A percentile compares a stretch with the other conserved stretches of the same genome.
These are phyloP conservation scores for Megalopta genalis DNA, from an alignment of 1,140 invertebrate genomes.

Conservation along the genomic window DNA sequence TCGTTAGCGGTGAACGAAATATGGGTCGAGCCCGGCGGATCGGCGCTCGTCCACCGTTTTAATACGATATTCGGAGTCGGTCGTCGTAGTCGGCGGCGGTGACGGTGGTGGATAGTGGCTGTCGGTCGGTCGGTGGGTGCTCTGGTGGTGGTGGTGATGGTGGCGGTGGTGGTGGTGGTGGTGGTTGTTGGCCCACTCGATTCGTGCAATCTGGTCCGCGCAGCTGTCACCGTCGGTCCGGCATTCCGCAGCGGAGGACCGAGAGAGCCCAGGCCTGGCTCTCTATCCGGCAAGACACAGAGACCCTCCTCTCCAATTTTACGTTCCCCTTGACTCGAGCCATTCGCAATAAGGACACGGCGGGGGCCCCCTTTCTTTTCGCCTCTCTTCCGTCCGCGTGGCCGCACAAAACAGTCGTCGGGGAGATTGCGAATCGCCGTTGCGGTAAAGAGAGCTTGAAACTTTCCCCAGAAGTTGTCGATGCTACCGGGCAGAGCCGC, in stretches of 20 bases:
- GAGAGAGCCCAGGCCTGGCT: too few relatives aligned
- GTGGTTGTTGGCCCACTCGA: constrained; percentile 27
- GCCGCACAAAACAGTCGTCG: constrained; percentile 31
- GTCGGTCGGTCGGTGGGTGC: too few relatives aligned
- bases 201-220: constrained; percentile 37
- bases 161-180: neutral
- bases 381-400: neutral
- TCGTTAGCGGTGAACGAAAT: neutral
- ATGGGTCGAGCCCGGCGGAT: neutral
- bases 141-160: too few relatives aligned
- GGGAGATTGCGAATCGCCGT: constrained; percentile 39
- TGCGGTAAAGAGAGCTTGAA: constrained; percentile 21
- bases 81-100: neutral
- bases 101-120: neutral
- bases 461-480: constrained; percentile 32
- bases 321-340: constrained; percentile 39
- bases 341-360: constrained; percentile 32
- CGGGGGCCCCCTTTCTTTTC: neutral
- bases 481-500: neutral
- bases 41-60: neutral
- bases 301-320: constrained; percentile 45
- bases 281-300: constrained; percentile 26
- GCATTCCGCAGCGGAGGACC: constrained; percentile 8
- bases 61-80: constrained; percentile 31
- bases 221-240: constrained; percentile 37